Percentiles rank a stretch among this genome's conserved stretches.
Conservation (phyloP, 2,113 vertebrate species). For the Cochlearius cochlearius region DNA sequence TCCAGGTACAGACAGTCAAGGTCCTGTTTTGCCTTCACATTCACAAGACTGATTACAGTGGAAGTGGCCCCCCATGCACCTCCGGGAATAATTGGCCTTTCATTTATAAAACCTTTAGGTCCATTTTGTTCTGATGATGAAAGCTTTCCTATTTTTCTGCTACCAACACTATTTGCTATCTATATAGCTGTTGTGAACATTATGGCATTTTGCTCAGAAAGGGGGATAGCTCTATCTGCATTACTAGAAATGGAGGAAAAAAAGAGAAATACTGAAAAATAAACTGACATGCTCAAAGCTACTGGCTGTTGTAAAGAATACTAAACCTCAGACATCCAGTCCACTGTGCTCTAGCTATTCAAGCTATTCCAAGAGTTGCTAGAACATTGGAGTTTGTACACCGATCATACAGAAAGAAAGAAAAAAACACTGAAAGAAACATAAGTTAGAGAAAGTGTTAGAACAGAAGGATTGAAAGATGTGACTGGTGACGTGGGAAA, state of each 20-base stretch:
- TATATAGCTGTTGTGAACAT: not conserved
- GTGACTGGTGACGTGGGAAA: not conserved
- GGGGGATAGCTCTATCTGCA: not conserved
- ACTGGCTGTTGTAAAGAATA: not conserved
- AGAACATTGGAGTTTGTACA: not conserved
- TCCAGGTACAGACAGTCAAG: not conserved
- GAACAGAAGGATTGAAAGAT: not conserved
- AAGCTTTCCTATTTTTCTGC: not conserved
- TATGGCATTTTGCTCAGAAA: not conserved
- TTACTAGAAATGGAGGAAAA: not conserved
- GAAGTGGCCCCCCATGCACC: not conserved
- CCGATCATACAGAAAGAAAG: not conserved
- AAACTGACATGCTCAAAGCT: not conserved
- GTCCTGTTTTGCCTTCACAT: not conserved
- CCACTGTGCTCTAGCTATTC: not conserved
- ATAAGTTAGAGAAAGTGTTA: not conserved
- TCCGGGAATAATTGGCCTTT: slow-evolving; percentile 15
- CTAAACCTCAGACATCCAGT: not conserved
- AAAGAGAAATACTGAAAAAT: not conserved
- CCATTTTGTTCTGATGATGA: not conserved
- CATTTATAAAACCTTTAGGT: not conserved
- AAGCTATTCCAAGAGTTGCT: not conserved
- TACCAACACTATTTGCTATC: not conserved
- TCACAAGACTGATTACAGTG: not conserved
- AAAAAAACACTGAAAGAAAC: not conserved